A percentile compares a stretch with the other conserved stretches of the same genome.
Evolutionary conservation across 2,888 invertebrate genomes (phyloP).

Genomic region (Endomychus coccineus): DNA sequence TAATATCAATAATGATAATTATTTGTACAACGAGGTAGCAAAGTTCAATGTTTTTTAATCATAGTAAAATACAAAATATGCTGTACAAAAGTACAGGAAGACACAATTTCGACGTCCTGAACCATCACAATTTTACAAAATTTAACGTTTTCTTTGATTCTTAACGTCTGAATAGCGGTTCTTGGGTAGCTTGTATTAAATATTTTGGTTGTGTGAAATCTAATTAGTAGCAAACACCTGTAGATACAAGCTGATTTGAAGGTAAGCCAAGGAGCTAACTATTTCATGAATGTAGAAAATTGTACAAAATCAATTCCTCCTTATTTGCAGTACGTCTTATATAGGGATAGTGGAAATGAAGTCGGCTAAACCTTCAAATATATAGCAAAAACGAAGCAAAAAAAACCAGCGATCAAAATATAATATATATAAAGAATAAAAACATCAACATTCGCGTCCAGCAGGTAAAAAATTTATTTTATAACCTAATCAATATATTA

Average conservation of each 20-base stretch:
- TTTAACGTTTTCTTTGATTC: too few relatives aligned
- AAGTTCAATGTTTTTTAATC: too few relatives aligned
- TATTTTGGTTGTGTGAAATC: too few relatives aligned
- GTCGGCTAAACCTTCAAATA: constrained; percentile 11
- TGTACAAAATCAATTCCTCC: constrained; percentile 34
- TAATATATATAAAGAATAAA: constrained; percentile 18
- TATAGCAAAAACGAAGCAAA: constrained; percentile 23
- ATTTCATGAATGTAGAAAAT: constrained; percentile 21
- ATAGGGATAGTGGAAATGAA: background rate
- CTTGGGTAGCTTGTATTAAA: too few relatives aligned
- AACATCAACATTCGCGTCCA: constrained; percentile 34
- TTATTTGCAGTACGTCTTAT: constrained; percentile 3
- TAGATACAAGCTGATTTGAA: constrained; percentile 14
- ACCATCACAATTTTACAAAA: too few relatives aligned
- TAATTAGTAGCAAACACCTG: too few relatives aligned
- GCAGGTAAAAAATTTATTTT: constrained; percentile 36
- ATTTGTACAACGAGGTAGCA: too few relatives aligned
- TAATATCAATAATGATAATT: too few relatives aligned
- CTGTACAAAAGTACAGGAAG: too few relatives aligned
- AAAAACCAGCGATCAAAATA: constrained; percentile 22
- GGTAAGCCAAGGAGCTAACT: constrained; percentile 8
- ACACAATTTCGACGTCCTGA: too few relatives aligned
- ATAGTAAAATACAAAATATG: too few relatives aligned
- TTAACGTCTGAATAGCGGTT: too few relatives aligned
- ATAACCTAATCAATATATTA: constrained; percentile 36